Base-by-base conservation (phyloP, 2,113 vertebrate species). In the Oreochromis aureus region DNA sequence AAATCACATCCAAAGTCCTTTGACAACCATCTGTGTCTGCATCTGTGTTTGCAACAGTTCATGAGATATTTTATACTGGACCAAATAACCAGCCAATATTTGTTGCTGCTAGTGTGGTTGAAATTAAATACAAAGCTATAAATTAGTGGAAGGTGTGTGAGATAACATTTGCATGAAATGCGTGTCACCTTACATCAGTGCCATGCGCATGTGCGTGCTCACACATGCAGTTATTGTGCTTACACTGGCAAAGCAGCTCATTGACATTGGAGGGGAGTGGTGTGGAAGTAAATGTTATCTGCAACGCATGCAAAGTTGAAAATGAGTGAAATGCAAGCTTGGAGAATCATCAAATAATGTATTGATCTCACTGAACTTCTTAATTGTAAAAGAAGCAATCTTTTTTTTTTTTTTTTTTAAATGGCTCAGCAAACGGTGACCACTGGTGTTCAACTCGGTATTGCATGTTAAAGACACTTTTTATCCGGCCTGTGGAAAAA, bases 301-400 rank as follows among this genome's bases (percentile, higher is more conserved):
- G 95, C 94, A 95, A 78, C 48, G 63, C 86, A 91, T 89, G 94
- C 95, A 94, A 93, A 92, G 92, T 63, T 86, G 19, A 89, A 92
- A 94, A 93, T 86, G 78, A 92, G 78, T 53, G 18, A 91, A 90
- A 94, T 87, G 91, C 93, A 92, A 93, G 87, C 93, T 93, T 1
- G 80, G 89, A 91, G 82, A 89, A 91, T 91, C 55, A 63, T 81
- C 71, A 88, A 85, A 93, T 88, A 85, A 91, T 46, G 53, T 94
- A 95, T 95, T 89, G 95, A 95, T 93, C 93, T 78, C 36, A n/a
- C n/a, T 34, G 30, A 79, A 85, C 34, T 83, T 90, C 66, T 51
- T 87, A 86, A 91, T 88, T 84, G 73, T 80, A 16, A 78, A 87
- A 92, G 87, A 44, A 73, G 59, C 82, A 34, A 11, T 69, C 54